These are phyloP conservation scores for Fregetta grallaria DNA, from an alignment of 2,113 vertebrate genomes.

Conservation along the genomic window DNA sequence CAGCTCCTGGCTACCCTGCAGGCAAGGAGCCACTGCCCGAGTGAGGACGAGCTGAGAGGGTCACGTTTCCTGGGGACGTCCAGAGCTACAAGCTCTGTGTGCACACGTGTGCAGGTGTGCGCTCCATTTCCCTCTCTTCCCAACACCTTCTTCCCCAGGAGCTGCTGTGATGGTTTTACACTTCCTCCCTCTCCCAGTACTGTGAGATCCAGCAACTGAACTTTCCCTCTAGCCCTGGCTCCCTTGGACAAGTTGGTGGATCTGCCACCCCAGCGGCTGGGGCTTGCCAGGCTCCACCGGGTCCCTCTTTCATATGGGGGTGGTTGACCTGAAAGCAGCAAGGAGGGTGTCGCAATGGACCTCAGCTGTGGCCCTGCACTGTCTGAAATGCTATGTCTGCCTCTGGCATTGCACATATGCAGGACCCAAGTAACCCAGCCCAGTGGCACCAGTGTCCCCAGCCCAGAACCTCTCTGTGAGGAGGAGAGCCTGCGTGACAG, in stretches of 20 bases:
- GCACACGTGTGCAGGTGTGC: fast-evolving
- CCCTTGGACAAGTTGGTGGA: not conserved
- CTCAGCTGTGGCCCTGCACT: not conserved
- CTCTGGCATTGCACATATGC: not conserved
- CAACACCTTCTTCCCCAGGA: not conserved
- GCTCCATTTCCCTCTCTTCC: not conserved
- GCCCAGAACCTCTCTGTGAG: not conserved
- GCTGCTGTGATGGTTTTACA: not conserved
- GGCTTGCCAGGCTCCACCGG: fast-evolving
- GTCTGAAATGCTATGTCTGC: not conserved
- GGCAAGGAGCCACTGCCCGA: not conserved
- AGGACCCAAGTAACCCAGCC: not conserved
- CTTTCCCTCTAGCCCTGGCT: not conserved
- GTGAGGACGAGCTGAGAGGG: fast-evolving
- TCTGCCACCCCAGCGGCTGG: not conserved
- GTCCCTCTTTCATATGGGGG: not conserved
- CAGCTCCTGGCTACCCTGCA: not conserved
- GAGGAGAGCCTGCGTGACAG: not conserved
- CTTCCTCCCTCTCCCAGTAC: not conserved
- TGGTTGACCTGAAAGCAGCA: not conserved
- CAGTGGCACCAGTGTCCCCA: not conserved
- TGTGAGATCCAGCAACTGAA: not conserved
- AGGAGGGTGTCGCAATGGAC: not conserved
- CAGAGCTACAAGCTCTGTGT: not conserved
- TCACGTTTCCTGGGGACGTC: not conserved